Percentiles rank a stretch among this genome's conserved stretches.
Conservation (phyloP, 1,140 invertebrate genomes). For the Drosophila jambulina region DNA sequence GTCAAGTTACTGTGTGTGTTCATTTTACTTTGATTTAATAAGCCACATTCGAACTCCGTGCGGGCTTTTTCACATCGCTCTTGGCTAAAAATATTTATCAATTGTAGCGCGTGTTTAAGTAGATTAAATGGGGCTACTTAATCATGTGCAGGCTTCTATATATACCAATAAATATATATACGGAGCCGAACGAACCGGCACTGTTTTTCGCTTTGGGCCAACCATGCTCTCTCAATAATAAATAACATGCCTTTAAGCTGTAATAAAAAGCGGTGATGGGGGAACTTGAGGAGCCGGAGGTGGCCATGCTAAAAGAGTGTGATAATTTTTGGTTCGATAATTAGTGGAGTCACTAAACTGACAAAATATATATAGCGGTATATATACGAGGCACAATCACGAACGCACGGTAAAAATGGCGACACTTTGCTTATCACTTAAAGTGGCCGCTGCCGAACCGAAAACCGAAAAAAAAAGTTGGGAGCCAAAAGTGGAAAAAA, state of each 20-base stretch:
- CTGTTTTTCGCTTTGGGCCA: slow-evolving; percentile 24
- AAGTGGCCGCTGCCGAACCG: slow-evolving; percentile 62
- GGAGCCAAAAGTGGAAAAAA: slow-evolving; percentile 27
- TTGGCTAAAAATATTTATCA: slow-evolving; percentile 53
- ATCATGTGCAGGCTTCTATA: slow-evolving; percentile 34
- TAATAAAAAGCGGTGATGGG: slow-evolving; percentile 28
- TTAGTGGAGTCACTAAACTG: slow-evolving; percentile 67
- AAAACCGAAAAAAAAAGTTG: slow-evolving; percentile 28
- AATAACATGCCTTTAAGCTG: slow-evolving; percentile 71
- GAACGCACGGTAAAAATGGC: slow-evolving; percentile 56
- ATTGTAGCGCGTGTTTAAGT: slow-evolving; percentile 64
- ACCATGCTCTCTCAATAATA: slow-evolving; percentile 50
- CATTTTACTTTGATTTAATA: neutral
- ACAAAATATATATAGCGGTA: slow-evolving; percentile 38
- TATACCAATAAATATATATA: slow-evolving; percentile 8
- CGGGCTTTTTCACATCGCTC: neutral
- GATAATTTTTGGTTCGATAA: slow-evolving; percentile 69
- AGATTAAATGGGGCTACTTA: slow-evolving; percentile 65
- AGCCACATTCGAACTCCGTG: neutral
- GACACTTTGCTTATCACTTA: slow-evolving; percentile 73
- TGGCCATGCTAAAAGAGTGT: slow-evolving; percentile 12
- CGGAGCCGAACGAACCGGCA: neutral
- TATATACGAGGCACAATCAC: slow-evolving; percentile 36
- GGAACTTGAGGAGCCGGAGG: neutral
- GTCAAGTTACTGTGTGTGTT: too few relatives aligned